A percentile compares a stretch with the other conserved stretches of the same genome.
phyloP scores from a whole-genome alignment of 1,140 invertebrate genomes.

The Drosophila nebulosa region DNA sequence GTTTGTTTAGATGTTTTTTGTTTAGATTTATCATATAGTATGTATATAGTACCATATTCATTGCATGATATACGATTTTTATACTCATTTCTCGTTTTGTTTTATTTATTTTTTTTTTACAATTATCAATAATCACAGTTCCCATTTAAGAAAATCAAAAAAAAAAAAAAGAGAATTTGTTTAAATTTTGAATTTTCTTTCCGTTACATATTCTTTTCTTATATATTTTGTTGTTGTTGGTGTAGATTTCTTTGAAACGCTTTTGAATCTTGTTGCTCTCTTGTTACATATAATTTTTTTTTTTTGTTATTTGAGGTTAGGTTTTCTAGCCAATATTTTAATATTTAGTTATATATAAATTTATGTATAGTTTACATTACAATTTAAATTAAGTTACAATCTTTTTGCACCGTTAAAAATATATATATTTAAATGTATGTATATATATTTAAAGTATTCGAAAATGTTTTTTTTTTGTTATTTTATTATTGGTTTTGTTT shows the following conservation, averaged over 20 bases:
- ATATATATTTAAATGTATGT: not conserved
- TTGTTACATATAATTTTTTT: not conserved
- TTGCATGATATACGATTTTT: constrained; percentile 47
- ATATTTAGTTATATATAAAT: constrained; percentile 20
- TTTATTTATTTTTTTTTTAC: constrained; percentile 41
- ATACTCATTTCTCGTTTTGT: constrained; percentile 23
- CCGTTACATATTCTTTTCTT: constrained; percentile 7
- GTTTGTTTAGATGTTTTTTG: constrained; percentile 29
- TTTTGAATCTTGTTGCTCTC: constrained; percentile 43
- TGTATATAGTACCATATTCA: constrained; percentile 66
- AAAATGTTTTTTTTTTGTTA: constrained; percentile 4
- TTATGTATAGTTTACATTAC: constrained; percentile 31
- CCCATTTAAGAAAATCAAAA: constrained; percentile 69
- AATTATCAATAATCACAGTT: constrained; percentile 74
- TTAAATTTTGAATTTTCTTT: constrained; percentile 61
- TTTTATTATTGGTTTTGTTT: not conserved
- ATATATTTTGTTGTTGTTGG: constrained; percentile 23
- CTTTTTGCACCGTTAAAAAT: constrained; percentile 39
- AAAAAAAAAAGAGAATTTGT: constrained; percentile 59
- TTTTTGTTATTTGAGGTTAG: constrained; percentile 29
- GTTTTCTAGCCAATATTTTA: constrained; percentile 18
- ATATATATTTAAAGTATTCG: constrained; percentile 31
- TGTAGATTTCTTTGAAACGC: constrained; percentile 63
- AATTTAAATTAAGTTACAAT: constrained; percentile 43
- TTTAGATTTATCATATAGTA: constrained; percentile 33